Conservation (phyloP, 2,113 vertebrate genomes). For the Callopanchax toddi region DNA sequence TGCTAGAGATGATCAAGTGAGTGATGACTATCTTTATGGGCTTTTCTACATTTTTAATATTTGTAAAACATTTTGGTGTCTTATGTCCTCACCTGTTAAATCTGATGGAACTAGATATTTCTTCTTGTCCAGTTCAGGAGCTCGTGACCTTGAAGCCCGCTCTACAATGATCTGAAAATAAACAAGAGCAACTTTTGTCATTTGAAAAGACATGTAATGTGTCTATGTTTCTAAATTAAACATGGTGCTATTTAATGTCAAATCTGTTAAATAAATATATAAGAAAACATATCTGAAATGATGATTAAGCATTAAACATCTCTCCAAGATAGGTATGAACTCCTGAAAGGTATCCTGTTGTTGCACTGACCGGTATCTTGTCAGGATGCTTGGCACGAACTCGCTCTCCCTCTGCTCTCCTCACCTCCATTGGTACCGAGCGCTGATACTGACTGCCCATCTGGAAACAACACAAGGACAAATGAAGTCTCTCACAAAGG, state of each 20-base stretch:
- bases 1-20: background rate
- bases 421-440: slow-evolving; percentile 79
- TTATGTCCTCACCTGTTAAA: slow-evolving; percentile 88
- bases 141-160: slow-evolving; percentile 90
- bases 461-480: slow-evolving; percentile 54
- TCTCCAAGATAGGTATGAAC: no score
- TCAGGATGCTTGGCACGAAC: slow-evolving; percentile 83
- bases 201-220: no score
- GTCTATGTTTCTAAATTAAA: background rate
- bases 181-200: background rate
- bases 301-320: no score
- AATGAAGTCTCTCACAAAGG: slow-evolving; percentile 43
- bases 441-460: slow-evolving; percentile 83
- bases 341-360: background rate
- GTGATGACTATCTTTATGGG: no score
- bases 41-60: no score
- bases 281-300: no score
- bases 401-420: slow-evolving; percentile 82
- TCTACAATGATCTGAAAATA: slow-evolving; percentile 91
- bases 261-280: no score
- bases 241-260: background rate
- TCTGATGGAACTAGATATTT: slow-evolving; percentile 97
- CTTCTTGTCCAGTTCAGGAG: slow-evolving; percentile 96
- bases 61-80: no score
- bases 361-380: slow-evolving; percentile 81